phyloP scores from a whole-genome alignment of 1,140 invertebrate species.

The Charaxes varanes region DNA sequence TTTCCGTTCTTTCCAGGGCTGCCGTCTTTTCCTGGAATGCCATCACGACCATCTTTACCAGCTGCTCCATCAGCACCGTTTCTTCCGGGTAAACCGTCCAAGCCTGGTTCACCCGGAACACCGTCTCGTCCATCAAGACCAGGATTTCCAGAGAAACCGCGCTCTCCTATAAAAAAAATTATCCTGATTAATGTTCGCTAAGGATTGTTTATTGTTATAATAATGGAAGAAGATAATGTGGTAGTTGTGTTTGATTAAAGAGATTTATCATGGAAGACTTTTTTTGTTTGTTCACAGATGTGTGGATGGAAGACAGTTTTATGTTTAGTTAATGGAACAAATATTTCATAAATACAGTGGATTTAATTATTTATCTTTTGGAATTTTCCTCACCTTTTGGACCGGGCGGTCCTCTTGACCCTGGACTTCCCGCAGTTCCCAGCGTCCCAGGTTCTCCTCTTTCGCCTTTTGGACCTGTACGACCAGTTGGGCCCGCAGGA shows the following conservation, averaged over 20 bases:
- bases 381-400: constrained; percentile 68
- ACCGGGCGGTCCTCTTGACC: constrained; percentile 76
- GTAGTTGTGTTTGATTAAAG: too few species aligned
- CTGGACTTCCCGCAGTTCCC: constrained; percentile 76
- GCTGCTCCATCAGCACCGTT: constrained; percentile 84
- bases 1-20: constrained; percentile 68
- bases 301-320: too few species aligned
- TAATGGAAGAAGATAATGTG: too few species aligned
- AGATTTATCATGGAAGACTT: too few species aligned
- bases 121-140: constrained; percentile 91
- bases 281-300: too few species aligned
- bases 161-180: constrained; percentile 55
- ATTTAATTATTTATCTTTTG: background rate
- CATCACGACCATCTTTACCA: constrained; percentile 82
- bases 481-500: constrained; percentile 77
- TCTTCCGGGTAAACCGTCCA: constrained; percentile 88
- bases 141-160: constrained; percentile 79
- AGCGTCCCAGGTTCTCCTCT: constrained; percentile 77
- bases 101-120: constrained; percentile 88
- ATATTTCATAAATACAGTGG: background rate
- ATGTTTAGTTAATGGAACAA: background rate
- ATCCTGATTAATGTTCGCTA: too few species aligned
- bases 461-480: constrained; percentile 77
- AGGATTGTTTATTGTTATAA: too few species aligned
- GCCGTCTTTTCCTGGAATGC: constrained; percentile 82